These are phyloP conservation scores for Thalpophila matura DNA, from an alignment of 2,888 invertebrate genomes.

Conservation along the genomic window DNA sequence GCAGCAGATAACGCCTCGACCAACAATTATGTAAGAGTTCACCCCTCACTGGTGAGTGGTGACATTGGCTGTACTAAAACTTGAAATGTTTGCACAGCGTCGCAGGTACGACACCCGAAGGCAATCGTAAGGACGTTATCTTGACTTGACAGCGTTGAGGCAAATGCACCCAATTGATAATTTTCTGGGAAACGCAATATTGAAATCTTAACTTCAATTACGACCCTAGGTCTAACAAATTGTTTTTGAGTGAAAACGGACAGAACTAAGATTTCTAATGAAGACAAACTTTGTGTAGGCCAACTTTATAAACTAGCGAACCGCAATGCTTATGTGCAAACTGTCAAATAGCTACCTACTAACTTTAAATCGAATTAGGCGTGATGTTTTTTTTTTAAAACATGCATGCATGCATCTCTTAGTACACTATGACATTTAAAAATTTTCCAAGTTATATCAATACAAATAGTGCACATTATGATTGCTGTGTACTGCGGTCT, in stretches of 20 bases:
- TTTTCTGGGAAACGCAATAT: slow-evolving; percentile 32
- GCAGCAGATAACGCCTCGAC: slow-evolving; percentile 58
- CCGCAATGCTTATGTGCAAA: no score
- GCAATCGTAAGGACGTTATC: slow-evolving; percentile 55
- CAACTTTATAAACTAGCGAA: background rate
- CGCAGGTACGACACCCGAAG: slow-evolving; percentile 34
- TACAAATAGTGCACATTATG: background rate
- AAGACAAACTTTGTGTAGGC: background rate
- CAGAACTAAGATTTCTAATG: background rate
- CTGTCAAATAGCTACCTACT: no score
- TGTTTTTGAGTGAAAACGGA: background rate
- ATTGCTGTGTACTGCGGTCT: slow-evolving; percentile 19
- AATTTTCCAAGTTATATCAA: background rate
- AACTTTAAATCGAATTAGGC: no score
- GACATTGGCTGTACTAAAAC: slow-evolving; percentile 58
- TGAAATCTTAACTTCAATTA: slow-evolving; percentile 3
- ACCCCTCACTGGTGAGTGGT: slow-evolving; percentile 55
- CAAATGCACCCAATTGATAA: slow-evolving; percentile 54
- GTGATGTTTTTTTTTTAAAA: no score
- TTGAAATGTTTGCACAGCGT: slow-evolving; percentile 55
- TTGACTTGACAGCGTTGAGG: slow-evolving; percentile 53
- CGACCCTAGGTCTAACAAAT: slow-evolving; percentile 3
- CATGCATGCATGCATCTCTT: slow-evolving; percentile 7
- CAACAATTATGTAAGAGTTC: slow-evolving; percentile 60
- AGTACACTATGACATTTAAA: background rate